Conservation (phyloP, 2,888 invertebrate genomes). For the Trichopria drosophilae region DNA sequence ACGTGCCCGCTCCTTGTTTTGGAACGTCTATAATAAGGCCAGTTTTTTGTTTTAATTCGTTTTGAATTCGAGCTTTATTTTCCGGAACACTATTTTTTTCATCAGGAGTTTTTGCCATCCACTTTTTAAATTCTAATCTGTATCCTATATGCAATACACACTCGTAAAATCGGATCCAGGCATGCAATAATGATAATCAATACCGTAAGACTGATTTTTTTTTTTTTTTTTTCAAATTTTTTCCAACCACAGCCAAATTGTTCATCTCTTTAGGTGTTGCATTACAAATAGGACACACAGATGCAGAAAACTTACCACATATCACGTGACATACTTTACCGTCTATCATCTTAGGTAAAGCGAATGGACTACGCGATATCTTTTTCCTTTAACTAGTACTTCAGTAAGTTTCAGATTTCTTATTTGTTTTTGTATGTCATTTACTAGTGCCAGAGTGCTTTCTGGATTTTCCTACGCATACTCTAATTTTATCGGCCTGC, state of each 20-base stretch:
- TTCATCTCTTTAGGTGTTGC: too few relatives aligned
- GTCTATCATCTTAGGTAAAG: too few relatives aligned
- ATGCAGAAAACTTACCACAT: constrained; percentile 28
- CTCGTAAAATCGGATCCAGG: constrained; percentile 23
- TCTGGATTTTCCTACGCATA: too few relatives aligned
- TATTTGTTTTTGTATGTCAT: too few relatives aligned
- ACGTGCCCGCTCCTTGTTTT: constrained; percentile 17
- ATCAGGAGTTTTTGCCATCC: constrained; percentile 13
- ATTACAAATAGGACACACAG: too few relatives aligned
- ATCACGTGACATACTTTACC: constrained; percentile 37
- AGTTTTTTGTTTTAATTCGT: constrained; percentile 10
- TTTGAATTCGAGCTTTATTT: neutral
- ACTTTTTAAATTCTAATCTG: constrained; percentile 13
- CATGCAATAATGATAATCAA: constrained; percentile 21
- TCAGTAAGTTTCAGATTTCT: too few relatives aligned
- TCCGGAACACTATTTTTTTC: constrained; percentile 17
- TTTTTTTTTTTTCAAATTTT: constrained; percentile 26
- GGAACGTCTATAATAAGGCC: constrained; percentile 16
- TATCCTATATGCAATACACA: constrained; percentile 9
- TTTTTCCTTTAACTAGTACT: too few relatives aligned
- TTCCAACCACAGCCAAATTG: constrained; percentile 19
- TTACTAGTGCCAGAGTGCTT: too few relatives aligned
- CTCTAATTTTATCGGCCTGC: too few relatives aligned
- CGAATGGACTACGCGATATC: too few relatives aligned
- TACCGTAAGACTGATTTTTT: constrained; percentile 32